Evolutionary conservation across 2,113 vertebrate species (phyloP).

Genomic region (Scolopax mira): DNA sequence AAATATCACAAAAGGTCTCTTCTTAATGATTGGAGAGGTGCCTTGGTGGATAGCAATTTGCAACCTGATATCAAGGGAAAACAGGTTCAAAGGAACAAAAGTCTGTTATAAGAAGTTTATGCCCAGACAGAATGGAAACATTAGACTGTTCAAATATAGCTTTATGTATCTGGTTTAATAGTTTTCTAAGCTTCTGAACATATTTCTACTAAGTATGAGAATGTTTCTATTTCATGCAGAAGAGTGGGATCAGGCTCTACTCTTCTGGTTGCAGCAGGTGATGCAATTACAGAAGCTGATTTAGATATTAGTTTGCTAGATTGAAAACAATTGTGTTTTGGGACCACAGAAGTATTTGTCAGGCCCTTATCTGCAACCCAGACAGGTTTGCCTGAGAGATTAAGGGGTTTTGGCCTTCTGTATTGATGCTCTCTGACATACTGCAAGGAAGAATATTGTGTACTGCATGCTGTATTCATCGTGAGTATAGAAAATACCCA

Average conservation of each 20-base stretch:
- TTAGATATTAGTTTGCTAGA: not conserved
- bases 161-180: not conserved
- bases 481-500: not conserved
- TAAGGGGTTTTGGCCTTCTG: not conserved
- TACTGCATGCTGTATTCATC: not conserved
- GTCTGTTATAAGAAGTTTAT: not conserved
- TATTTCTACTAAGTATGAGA: not conserved
- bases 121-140: not conserved
- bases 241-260: not conserved
- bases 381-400: not conserved
- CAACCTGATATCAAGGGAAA: conserved; percentile 1
- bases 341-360: not conserved
- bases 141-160: not conserved
- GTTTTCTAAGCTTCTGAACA: not conserved
- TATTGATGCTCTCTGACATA: not conserved
- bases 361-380: not conserved
- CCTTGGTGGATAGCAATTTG: not conserved
- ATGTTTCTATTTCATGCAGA: not conserved
- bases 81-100: conserved; percentile 13
- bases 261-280: not conserved
- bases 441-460: not conserved
- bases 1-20: conserved; percentile 52
- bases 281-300: not conserved
- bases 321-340: not conserved
- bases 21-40: not conserved